phyloP scores from a whole-genome alignment of 2,888 invertebrate species.

The Endotricha flammealis region DNA sequence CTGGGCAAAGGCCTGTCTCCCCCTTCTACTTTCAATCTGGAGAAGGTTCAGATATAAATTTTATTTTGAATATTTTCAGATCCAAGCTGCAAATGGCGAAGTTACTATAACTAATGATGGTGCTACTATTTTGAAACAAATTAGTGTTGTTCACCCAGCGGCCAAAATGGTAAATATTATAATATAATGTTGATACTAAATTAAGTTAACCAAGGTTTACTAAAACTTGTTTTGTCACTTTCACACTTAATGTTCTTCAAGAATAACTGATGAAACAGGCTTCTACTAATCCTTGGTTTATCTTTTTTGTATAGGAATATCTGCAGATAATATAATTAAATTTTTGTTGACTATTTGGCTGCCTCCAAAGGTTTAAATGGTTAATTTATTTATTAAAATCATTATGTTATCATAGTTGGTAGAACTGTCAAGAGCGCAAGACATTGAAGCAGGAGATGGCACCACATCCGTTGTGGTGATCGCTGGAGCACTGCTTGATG shows the following conservation, averaged over 20 bases:
- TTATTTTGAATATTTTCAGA: slow-evolving; percentile 82
- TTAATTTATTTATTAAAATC: no score
- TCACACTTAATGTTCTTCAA: no score
- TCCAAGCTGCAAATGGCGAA: slow-evolving; percentile 97
- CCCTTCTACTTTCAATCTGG: no score
- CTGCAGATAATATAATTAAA: no score
- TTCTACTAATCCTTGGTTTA: no score
- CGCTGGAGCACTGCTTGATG: slow-evolving; percentile 96
- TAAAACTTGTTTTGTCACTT: no score
- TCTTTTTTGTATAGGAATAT: no score
- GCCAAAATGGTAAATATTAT: slow-evolving; percentile 92
- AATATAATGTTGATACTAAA: neutral
- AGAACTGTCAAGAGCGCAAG: slow-evolving; percentile 98
- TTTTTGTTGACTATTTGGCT: no score
- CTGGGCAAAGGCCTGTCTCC: no score
- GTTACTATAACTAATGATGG: slow-evolving; percentile 99
- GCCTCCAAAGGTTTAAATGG: no score
- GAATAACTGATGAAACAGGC: no score
- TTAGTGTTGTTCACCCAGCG: slow-evolving; percentile 98
- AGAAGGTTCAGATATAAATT: no score
- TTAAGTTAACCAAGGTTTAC: slow-evolving; percentile 11
- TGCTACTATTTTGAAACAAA: slow-evolving; percentile 98
- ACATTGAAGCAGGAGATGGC: slow-evolving; percentile 99
- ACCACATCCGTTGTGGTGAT: slow-evolving; percentile 99
- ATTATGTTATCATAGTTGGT: slow-evolving; percentile 84